Conservation (phyloP, 2,888 invertebrate species). For the Papilio protenor region DNA sequence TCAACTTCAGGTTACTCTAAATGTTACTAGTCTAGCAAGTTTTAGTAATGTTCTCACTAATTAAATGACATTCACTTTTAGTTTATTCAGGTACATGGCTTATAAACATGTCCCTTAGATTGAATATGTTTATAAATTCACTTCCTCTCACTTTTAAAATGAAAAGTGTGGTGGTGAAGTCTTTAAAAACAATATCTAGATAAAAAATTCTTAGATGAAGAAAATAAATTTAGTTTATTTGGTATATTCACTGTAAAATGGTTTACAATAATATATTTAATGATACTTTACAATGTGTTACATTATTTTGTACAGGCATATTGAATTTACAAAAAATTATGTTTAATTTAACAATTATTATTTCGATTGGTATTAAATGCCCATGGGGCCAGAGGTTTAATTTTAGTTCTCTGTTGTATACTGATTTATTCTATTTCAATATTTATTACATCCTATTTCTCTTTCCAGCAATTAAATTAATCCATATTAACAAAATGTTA, state of each 20-base stretch:
- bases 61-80: conserved; percentile 13
- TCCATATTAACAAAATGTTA: neutral
- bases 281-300: conserved; percentile 25
- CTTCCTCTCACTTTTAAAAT: neutral
- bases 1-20: conserved; percentile 14
- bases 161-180: neutral
- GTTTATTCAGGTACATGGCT: neutral
- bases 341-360: neutral
- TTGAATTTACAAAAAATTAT: neutral
- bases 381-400: neutral
- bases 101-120: neutral
- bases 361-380: too few species aligned
- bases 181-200: neutral
- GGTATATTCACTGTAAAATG: conserved; percentile 16
- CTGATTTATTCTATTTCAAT: neutral
- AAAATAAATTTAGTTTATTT: conserved; percentile 25
- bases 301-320: conserved; percentile 22
- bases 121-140: neutral
- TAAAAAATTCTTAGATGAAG: conserved; percentile 4
- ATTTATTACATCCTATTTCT: neutral
- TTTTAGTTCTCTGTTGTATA: neutral
- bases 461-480: neutral
- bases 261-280: conserved; percentile 23
- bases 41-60: neutral
- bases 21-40: conserved; percentile 25